Conservation (phyloP, 1,140 invertebrate genomes). For the Bombus waltoni region DNA sequence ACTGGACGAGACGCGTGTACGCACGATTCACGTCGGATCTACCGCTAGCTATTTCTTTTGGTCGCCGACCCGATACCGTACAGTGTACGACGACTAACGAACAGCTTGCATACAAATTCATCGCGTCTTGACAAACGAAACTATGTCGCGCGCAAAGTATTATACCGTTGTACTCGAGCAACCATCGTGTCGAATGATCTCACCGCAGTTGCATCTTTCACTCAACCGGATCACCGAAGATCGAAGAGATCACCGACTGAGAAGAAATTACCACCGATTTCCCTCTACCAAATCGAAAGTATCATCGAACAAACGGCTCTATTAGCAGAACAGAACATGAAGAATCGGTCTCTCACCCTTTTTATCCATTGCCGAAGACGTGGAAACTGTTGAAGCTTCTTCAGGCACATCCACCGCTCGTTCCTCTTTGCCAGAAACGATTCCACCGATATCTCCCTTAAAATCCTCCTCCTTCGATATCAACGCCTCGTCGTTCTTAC, state of each 20-base stretch:
- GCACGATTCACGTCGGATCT: slow-evolving; percentile 47
- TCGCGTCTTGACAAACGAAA: slow-evolving; percentile 37
- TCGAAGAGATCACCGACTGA: background rate
- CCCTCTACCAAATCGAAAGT: background rate
- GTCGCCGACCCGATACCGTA: slow-evolving; percentile 57
- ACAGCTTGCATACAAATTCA: slow-evolving; percentile 60
- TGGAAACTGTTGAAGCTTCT: slow-evolving; percentile 42
- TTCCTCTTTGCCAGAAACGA: slow-evolving; percentile 66
- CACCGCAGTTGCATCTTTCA: background rate
- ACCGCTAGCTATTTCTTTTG: slow-evolving; percentile 62
- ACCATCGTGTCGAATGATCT: background rate
- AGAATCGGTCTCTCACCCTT: slow-evolving; percentile 53
- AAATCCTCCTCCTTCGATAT: background rate
- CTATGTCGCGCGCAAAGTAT: slow-evolving; percentile 1
- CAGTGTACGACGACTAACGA: slow-evolving; percentile 22
- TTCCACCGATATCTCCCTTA: slow-evolving; percentile 2
- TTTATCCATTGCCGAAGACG: slow-evolving; percentile 34
- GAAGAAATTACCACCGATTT: background rate
- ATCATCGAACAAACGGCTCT: background rate
- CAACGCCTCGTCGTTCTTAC: background rate
- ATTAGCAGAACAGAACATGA: background rate
- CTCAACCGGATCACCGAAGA: background rate
- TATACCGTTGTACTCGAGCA: slow-evolving; percentile 1
- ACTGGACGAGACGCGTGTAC: slow-evolving; percentile 25
- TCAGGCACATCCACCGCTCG: slow-evolving; percentile 69